Evolutionary conservation across 1,140 invertebrate species (phyloP).

Genomic region (Drosophila tropicalis): DNA sequence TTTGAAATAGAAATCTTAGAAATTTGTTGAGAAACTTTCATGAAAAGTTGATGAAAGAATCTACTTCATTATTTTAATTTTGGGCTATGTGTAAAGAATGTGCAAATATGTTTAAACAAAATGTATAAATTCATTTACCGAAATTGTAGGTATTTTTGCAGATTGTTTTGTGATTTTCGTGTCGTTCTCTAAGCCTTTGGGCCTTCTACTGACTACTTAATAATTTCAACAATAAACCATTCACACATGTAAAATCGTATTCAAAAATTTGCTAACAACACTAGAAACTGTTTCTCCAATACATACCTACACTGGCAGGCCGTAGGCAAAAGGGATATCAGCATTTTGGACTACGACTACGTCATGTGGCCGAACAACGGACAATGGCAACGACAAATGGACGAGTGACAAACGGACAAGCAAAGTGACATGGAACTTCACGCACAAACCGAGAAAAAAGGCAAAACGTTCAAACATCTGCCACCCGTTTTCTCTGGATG

Average conservation of each 20-base stretch:
- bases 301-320: constrained; percentile 15
- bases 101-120: too few relatives aligned
- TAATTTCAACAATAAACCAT: constrained; percentile 16
- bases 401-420: constrained; percentile 42
- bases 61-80: too few relatives aligned
- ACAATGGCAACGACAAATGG: constrained; percentile 27
- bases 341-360: constrained; percentile 33
- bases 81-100: too few relatives aligned
- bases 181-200: constrained; percentile 29
- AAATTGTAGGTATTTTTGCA: background rate
- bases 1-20: too few relatives aligned
- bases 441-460: constrained; percentile 50
- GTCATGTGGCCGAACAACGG: constrained; percentile 77
- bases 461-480: constrained; percentile 28
- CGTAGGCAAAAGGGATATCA: constrained; percentile 14
- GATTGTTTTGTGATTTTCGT: constrained; percentile 23
- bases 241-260: constrained; percentile 49
- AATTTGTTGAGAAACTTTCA: too few relatives aligned
- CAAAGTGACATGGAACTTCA: constrained; percentile 51
- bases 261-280: constrained; percentile 46
- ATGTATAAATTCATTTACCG: too few relatives aligned
- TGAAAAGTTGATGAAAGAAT: too few relatives aligned
- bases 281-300: constrained; percentile 56
- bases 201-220: constrained; percentile 22
- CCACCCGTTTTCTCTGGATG: constrained; percentile 31